These are phyloP conservation scores for Boloria selene DNA, from an alignment of 2,888 invertebrate species.

Conservation along the genomic window DNA sequence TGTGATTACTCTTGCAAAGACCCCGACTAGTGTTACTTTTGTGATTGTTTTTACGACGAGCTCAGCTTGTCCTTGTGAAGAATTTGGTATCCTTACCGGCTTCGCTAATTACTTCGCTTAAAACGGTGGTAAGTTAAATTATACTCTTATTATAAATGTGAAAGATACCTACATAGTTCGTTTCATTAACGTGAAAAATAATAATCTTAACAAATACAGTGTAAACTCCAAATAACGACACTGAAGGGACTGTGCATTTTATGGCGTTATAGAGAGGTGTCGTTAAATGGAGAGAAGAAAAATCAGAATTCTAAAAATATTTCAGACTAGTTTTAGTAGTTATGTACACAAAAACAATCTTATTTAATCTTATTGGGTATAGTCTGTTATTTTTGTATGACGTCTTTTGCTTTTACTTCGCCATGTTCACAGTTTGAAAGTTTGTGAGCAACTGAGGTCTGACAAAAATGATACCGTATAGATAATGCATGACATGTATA, in stretches of 20 bases:
- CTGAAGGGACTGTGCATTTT: background rate
- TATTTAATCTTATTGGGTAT: no score
- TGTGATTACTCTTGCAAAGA: background rate
- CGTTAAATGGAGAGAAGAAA: background rate
- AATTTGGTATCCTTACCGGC: constrained; percentile 3
- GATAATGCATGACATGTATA: background rate
- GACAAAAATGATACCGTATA: background rate
- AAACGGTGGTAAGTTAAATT: no score
- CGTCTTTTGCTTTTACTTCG: no score
- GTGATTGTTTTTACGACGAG: constrained; percentile 3
- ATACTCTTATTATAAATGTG: no score
- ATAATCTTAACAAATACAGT: no score
- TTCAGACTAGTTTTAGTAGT: background rate
- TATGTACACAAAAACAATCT: no score
- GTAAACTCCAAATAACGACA: no score
- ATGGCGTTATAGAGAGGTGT: constrained; percentile 3
- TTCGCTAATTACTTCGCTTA: background rate
- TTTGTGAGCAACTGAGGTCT: no score
- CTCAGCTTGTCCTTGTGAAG: constrained; percentile 3
- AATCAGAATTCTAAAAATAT: background rate
- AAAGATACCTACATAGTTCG: no score
- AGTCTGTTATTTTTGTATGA: no score
- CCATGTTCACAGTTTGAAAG: no score
- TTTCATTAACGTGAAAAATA: no score
- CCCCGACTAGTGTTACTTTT: constrained; percentile 3